Evolutionary conservation across 2,888 invertebrate species (phyloP).

Genomic region (Sesia bembeciformis): DNA sequence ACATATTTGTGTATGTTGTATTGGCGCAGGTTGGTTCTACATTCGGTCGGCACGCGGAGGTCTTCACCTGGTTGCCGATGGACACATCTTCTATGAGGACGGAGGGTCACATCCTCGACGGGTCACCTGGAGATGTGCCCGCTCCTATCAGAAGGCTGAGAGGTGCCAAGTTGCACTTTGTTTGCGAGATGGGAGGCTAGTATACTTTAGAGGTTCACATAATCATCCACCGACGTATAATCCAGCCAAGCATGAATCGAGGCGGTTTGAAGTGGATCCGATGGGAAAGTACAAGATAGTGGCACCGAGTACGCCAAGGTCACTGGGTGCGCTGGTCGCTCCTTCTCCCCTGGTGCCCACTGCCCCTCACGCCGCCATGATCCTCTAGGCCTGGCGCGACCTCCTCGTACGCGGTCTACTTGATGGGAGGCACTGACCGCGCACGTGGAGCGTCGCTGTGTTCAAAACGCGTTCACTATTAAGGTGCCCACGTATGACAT

Average conservation of each 20-base stretch:
- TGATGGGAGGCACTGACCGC: constrained; percentile 50
- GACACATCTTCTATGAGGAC: constrained; percentile 69
- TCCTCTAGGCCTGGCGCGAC: constrained; percentile 73
- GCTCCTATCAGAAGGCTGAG: constrained; percentile 67
- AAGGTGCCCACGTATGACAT: background rate
- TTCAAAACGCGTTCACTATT: background rate
- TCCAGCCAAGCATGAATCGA: constrained; percentile 58
- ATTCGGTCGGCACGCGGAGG: constrained; percentile 66
- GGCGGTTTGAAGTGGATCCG: constrained; percentile 62
- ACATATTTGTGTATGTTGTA: constrained; percentile 1
- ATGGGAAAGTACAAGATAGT: constrained; percentile 71
- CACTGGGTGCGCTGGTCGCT: constrained; percentile 18
- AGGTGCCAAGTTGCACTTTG: constrained; percentile 66
- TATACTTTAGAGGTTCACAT: constrained; percentile 62
- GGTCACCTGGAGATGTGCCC: constrained; percentile 65
- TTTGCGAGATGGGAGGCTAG: constrained; percentile 60
- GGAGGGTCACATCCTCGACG: constrained; percentile 65
- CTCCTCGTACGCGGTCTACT: constrained; percentile 66
- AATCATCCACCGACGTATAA: constrained; percentile 65
- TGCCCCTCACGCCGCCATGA: constrained; percentile 52
- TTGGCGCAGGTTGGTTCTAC: constrained; percentile 67
- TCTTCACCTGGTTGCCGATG: constrained; percentile 59
- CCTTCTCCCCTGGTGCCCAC: constrained; percentile 38
- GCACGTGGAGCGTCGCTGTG: constrained; percentile 50
- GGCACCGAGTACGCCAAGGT: constrained; percentile 20